Conservation (phyloP, 2,113 vertebrate species). For the Aix galericulata region DNA sequence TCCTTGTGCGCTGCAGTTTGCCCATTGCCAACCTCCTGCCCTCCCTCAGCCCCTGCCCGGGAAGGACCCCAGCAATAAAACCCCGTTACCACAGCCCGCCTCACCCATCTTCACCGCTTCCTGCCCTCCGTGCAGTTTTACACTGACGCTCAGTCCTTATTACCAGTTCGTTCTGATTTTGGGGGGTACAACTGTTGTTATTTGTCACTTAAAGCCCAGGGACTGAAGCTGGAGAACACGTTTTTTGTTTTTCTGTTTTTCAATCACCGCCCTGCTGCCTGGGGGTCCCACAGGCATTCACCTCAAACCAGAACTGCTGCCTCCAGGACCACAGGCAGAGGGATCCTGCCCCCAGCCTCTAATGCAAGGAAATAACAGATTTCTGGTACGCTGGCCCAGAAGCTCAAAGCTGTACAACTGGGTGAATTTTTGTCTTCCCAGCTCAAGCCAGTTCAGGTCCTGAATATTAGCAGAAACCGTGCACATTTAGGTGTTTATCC, state of each 20-base stretch:
- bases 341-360: not conserved
- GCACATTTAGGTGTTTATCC: not conserved
- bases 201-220: not conserved
- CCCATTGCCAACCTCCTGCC: not conserved
- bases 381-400: accelerated
- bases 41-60: not conserved
- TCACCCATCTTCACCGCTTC: not conserved
- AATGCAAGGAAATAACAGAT: not conserved
- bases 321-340: not conserved
- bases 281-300: not conserved
- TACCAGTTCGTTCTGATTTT: not conserved
- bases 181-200: accelerated
- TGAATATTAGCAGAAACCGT: not conserved
- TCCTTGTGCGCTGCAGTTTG: not conserved
- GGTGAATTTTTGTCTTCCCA: not conserved
- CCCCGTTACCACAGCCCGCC: not conserved
- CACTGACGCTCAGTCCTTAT: not conserved
- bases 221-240: not conserved
- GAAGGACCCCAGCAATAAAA: accelerated
- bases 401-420: not conserved
- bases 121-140: not conserved
- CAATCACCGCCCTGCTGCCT: accelerated
- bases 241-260: no score
- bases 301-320: not conserved
- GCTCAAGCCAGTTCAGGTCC: not conserved